Evolutionary conservation across 2,797 vertebrate genomes (phyloP).

Genomic region (Sebastes cheni): DNA sequence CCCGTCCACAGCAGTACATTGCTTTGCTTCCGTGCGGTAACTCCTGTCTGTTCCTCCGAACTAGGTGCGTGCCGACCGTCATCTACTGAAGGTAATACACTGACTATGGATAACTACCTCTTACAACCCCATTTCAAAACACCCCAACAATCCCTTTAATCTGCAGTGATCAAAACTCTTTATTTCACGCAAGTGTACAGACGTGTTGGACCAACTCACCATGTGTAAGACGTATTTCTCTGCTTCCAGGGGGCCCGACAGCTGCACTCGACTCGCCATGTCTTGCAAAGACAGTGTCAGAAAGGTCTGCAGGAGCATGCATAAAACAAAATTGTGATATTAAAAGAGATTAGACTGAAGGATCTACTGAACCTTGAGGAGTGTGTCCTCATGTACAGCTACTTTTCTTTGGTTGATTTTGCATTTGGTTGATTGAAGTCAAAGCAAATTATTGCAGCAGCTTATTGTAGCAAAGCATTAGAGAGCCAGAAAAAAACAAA

Average conservation of each 20-base stretch:
- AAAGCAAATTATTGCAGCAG: neutral
- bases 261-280: constrained; percentile 98
- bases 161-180: too few species aligned
- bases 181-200: too few species aligned
- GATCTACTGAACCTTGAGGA: neutral
- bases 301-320: constrained; percentile 86
- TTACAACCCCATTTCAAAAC: too few species aligned
- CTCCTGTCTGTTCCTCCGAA: too few species aligned
- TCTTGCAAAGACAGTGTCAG: constrained; percentile 98
- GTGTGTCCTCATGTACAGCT: neutral
- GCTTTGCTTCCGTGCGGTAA: too few species aligned
- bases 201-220: constrained; percentile 80
- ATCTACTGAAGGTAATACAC: too few species aligned
- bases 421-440: neutral
- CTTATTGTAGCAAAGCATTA: neutral
- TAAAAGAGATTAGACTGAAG: neutral
- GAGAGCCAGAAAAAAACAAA: neutral
- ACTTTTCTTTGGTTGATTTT: neutral
- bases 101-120: too few species aligned
- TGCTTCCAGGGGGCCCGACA: constrained; percentile 95
- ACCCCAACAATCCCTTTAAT: too few species aligned
- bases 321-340: neutral
- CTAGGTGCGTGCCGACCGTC: too few species aligned
- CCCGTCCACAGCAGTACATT: too few species aligned
- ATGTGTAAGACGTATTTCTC: constrained; percentile 99